Conservation (phyloP, 2,888 invertebrate genomes). For the Lasioglossum figueresi region DNA sequence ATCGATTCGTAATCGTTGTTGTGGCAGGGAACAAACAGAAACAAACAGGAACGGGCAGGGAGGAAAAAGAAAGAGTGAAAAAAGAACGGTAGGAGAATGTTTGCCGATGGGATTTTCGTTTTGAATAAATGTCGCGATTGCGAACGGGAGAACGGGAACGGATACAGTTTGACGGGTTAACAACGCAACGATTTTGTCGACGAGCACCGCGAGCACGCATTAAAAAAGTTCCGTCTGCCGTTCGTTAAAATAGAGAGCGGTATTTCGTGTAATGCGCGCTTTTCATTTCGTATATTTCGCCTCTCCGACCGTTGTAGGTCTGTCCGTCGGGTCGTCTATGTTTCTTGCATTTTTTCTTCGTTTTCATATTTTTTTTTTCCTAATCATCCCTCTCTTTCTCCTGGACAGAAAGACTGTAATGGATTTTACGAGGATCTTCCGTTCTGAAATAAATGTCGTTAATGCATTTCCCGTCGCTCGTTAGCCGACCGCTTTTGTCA, state of each 20-base stretch:
- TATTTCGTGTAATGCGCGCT: constrained; percentile 27
- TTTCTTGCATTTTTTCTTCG: not conserved
- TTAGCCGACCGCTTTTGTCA: not conserved
- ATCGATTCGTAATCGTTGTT: not conserved
- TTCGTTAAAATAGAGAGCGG: constrained; percentile 38
- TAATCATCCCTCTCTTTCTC: not conserved
- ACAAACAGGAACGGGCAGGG: not conserved
- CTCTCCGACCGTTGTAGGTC: not conserved
- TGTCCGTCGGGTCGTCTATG: not conserved
- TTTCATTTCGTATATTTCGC: constrained; percentile 5
- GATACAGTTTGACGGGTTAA: constrained; percentile 44
- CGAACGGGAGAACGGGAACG: constrained; percentile 19
- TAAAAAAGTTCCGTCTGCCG: constrained; percentile 27
- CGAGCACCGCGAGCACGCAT: constrained; percentile 9
- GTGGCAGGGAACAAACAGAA: not conserved
- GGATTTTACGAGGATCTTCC: constrained; percentile 27
- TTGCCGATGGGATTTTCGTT: constrained; percentile 50
- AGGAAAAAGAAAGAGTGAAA: not conserved
- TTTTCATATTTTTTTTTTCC: not conserved
- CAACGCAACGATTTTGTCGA: constrained; percentile 32
- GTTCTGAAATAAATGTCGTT: constrained; percentile 40
- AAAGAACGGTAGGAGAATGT: constrained; percentile 9
- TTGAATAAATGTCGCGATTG: constrained; percentile 47
- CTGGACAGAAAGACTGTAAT: constrained; percentile 10
- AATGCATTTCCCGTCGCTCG: not conserved